Evolutionary conservation across 2,113 vertebrate species (phyloP), one percentile per base, ranked within the genome.

Genomic region (Lepus europaeus): DNA sequence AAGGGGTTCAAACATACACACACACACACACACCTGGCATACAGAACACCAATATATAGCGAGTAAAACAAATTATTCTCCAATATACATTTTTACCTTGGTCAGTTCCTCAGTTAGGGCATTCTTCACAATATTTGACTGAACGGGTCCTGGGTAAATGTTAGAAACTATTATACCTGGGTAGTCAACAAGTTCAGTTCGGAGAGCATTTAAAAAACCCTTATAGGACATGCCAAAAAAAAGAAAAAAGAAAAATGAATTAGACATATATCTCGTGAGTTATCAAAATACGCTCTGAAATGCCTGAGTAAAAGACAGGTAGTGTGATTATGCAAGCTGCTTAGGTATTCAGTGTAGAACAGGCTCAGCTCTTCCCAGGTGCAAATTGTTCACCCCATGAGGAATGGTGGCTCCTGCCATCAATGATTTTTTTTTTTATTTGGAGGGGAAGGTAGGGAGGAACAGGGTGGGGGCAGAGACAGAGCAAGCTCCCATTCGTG

Each of bases 131-230:
- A 99, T 98, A 76, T 99, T 96, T 33, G 99, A 99, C 89, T 99
- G 98, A 0, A 99, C 99, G 16, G 99, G 99, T 86, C 99, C 99
- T 0, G 99, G 99, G 97, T 98, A 99, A 92, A 99, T 98, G 39
- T 98, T 99, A 97, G 98, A 99, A 90, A 99, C 53, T 2, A 97
- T 98, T 91, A 99, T 99, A 73, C 98, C 98, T 59, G 99, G 99
- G 94, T 98, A 99, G 13, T 98, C 95, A 0, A 92, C 81, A 96
- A 99, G 98, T 97, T 99, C 99, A 17, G 97, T 84, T 89, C 99
- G 97, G 69, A 99, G 98, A 23, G 98, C 98, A 89, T 99, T 99
- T 95, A 99, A 99, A 97, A 99, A 99, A 1, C 99, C 99, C 99
- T 99, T 91, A 6, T 36, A 96, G 23, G 68, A 17, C 87, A 92